Base-by-base conservation (phyloP, 2,888 invertebrate genomes). In the Plusia festucae region DNA sequence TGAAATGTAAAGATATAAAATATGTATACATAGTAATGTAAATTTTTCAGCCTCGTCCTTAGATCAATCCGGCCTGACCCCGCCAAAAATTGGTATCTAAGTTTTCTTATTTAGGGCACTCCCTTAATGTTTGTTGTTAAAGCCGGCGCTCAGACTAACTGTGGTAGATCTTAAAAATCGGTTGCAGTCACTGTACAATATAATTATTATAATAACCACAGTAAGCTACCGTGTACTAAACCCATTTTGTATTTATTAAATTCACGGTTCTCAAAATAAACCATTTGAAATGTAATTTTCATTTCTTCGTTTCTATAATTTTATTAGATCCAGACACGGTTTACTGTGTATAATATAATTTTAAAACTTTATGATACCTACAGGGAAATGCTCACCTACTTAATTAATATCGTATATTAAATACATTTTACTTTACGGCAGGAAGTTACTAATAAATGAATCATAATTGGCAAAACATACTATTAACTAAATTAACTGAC, bases 291-390 rank as follows among this genome's bases (percentile, higher is more conserved):
- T n/a, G 27, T 52, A 52, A 5, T 44, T 52, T 34, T 40, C 7
- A 32, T 58, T 64, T 64, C 55, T 11, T 59, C 20, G n/a, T 52
- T 51, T 60, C 56, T 27, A 51, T 69, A 30, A 63, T 20, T 32
- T 27, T 52, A 60, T 75, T 70, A 34, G 59, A 60, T 70, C 0
- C 53, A 60, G 59, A 27, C 53, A 75, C 44, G 71, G 64, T 64
- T 51, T 44, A 51, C 18, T 22, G 20, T 13, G 62, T 66, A 40
- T 34, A 51, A 34, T 46, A 54, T 49, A 64, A 56, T 70, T 57
- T 57, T 53, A 8, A 16, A 51, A 34, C 15, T 51, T 30, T 55
- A 56, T 7, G 18, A 20, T 22, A n/a, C n/a, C n/a, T n/a, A 20
- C 3, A 16, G 9, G 15, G 13, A 30, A 63, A 16, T 34, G 15